Conservation (phyloP, 2,888 invertebrate genomes). For the Tachina grossa region DNA sequence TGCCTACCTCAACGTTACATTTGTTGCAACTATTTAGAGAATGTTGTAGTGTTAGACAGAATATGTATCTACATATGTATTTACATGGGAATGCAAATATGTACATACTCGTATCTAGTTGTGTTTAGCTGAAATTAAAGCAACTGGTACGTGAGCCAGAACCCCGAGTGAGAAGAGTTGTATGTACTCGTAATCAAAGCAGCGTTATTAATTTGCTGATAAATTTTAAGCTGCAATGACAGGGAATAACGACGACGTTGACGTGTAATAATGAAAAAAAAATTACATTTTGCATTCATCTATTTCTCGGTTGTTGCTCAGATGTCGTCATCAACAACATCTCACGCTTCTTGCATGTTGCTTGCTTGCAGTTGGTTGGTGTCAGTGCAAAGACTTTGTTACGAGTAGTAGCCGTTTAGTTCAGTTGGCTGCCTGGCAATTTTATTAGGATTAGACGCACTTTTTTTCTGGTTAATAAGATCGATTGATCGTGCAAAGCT, state of each 20-base stretch:
- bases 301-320: slow-evolving; percentile 20
- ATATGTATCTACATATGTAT: not conserved
- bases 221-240: slow-evolving; percentile 71
- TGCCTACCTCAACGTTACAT: slow-evolving; percentile 46
- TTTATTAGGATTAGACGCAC: slow-evolving; percentile 74
- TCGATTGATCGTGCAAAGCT: slow-evolving; percentile 53
- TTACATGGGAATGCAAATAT: slow-evolving; percentile 27
- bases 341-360: slow-evolving; percentile 23
- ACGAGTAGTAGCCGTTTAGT: slow-evolving; percentile 15
- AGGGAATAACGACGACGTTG: slow-evolving; percentile 70
- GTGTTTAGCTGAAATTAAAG: not conserved
- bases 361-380: slow-evolving; percentile 32
- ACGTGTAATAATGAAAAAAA: slow-evolving; percentile 66
- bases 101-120: not conserved
- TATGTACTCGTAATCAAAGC: slow-evolving; percentile 43
- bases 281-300: slow-evolving; percentile 47
- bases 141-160: slow-evolving; percentile 17
- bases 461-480: slow-evolving; percentile 61
- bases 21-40: slow-evolving; percentile 60
- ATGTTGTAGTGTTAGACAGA: slow-evolving; percentile 50
- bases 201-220: slow-evolving; percentile 71
- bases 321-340: slow-evolving; percentile 56
- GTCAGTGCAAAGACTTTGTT: slow-evolving; percentile 28
- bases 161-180: too few relatives aligned
- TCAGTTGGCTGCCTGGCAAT: slow-evolving; percentile 61